Percentiles rank a stretch among this genome's conserved stretches.
These are phyloP conservation scores for Icerya purchasi DNA, from an alignment of 2,888 invertebrate genomes.

Conservation along the genomic window DNA sequence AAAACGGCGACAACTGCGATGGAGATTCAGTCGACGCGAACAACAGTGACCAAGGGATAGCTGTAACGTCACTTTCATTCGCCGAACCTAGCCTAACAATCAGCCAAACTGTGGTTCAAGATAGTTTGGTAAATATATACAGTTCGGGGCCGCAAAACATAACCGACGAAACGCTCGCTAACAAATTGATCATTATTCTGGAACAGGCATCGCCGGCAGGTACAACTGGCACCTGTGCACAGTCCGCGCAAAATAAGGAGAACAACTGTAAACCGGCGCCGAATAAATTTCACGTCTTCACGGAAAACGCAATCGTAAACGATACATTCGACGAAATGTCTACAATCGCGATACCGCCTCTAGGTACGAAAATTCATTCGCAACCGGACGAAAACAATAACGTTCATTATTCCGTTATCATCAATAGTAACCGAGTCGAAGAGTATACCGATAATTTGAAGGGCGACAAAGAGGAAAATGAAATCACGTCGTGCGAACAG, in stretches of 20 bases:
- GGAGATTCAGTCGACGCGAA: constrained; percentile 5
- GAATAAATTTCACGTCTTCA: background rate
- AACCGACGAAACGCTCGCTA: constrained; percentile 4
- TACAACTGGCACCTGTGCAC: background rate
- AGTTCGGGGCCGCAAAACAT: background rate
- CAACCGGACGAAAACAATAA: constrained; percentile 4
- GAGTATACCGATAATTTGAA: constrained; percentile 1
- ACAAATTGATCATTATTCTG: constrained; percentile 15
- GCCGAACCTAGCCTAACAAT: background rate
- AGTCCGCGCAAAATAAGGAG: background rate
- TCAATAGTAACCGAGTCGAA: constrained; percentile 4
- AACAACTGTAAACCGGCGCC: background rate
- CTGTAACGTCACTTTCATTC: too few relatives aligned
- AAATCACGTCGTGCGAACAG: background rate
- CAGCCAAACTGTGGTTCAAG: constrained; percentile 11
- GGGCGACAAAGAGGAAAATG: background rate
- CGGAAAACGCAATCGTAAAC: background rate
- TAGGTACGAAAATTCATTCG: background rate
- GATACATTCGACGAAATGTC: background rate
- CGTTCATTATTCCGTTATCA: constrained; percentile 5
- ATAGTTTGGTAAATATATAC: constrained; percentile 8
- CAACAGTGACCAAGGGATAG: background rate
- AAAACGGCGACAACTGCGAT: background rate
- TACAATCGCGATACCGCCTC: too few relatives aligned
- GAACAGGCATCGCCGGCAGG: constrained; percentile 8